A percentile compares a stretch with the other conserved stretches of the same genome.
These are phyloP conservation scores for Oncorhynchus mykiss DNA, from an alignment of 2,113 vertebrate genomes.

Conservation along the genomic window DNA sequence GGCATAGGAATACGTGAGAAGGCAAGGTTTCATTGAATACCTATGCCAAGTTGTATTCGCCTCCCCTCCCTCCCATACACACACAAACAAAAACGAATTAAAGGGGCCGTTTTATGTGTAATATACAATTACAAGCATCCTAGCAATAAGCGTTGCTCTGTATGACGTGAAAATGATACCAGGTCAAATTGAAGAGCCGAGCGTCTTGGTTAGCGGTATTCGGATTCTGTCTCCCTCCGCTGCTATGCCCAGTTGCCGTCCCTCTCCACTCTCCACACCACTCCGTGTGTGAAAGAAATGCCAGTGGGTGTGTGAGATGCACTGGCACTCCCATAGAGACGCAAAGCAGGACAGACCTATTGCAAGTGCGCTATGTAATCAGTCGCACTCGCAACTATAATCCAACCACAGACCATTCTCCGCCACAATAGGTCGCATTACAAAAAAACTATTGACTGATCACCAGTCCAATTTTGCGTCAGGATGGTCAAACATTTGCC, in stretches of 20 bases:
- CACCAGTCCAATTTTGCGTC: not conserved
- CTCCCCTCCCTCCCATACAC: not conserved
- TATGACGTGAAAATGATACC: constrained; percentile 55
- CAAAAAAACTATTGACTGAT: not conserved
- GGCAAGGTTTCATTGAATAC: constrained; percentile 15
- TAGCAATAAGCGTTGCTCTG: constrained; percentile 30
- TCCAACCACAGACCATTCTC: not conserved
- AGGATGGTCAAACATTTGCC: no score
- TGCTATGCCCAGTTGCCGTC: constrained; percentile 39
- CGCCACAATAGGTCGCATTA: not conserved
- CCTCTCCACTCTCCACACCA: constrained; percentile 17
- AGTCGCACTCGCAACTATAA: not conserved
- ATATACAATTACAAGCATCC: constrained; percentile 35
- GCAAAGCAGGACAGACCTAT: not conserved
- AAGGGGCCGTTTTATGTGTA: not conserved
- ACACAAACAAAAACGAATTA: not conserved
- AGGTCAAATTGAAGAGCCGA: constrained; percentile 54
- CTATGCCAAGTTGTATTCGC: constrained; percentile 20
- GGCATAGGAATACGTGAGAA: constrained; percentile 17
- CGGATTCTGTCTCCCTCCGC: constrained; percentile 67
- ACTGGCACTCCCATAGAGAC: not conserved
- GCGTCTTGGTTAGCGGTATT: constrained; percentile 18
- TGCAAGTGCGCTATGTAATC: not conserved
- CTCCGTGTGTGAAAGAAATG: constrained; percentile 53
- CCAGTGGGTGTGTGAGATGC: not conserved